A percentile compares a stretch with the other conserved stretches of the same genome.
Evolutionary conservation across 2,113 vertebrate species (phyloP).

Genomic region (Gymnarchus niloticus): DNA sequence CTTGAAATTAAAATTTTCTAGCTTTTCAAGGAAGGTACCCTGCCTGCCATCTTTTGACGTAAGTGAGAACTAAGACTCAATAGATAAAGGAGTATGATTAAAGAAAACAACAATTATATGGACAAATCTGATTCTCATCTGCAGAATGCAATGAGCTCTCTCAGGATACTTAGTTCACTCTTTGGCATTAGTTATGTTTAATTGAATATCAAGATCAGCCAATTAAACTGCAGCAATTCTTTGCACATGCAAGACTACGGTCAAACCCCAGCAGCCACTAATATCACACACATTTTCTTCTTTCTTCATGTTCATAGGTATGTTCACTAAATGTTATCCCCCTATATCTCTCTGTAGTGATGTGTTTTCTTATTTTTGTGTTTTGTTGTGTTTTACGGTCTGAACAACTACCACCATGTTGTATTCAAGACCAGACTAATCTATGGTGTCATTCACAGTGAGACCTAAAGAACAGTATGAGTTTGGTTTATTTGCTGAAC

Average conservation of each 20-base stretch:
- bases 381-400: background rate
- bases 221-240: conserved; percentile 14
- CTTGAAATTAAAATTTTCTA: background rate
- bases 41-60: background rate
- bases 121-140: conserved; percentile 14
- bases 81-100: conserved; percentile 13
- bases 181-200: conserved; percentile 22
- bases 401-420: background rate
- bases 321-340: background rate
- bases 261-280: background rate
- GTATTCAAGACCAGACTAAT: background rate
- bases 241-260: background rate
- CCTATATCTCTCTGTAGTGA: background rate
- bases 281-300: too few relatives aligned
- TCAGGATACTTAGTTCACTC: background rate
- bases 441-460: background rate
- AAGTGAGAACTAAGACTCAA: background rate
- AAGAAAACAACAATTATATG: background rate
- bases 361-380: background rate
- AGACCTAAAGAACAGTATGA: background rate
- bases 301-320: background rate
- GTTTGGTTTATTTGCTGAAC: background rate
- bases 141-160: background rate
- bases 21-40: background rate
- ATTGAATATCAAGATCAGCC: conserved; percentile 19